phyloP scores from a whole-genome alignment of 2,113 vertebrate genomes.

The Indri indri region DNA sequence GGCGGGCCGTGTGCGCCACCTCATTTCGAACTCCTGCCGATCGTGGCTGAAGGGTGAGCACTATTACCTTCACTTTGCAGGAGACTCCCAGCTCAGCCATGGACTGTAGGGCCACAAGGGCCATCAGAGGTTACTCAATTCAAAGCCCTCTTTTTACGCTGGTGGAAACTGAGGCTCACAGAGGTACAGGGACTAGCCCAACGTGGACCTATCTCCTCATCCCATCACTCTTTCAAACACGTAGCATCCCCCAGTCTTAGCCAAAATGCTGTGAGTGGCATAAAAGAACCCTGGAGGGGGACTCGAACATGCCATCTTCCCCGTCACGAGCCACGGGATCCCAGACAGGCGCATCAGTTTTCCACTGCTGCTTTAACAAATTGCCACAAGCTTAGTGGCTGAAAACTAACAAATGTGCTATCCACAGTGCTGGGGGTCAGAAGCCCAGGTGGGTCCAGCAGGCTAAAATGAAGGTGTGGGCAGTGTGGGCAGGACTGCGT shows the following conservation, averaged over 20 bases:
- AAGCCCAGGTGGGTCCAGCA: neutral
- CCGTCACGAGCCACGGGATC: neutral
- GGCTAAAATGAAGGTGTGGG: neutral
- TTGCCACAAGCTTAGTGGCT: neutral
- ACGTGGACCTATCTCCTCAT: rapidly evolving
- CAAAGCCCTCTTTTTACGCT: neutral
- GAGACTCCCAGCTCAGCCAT: neutral
- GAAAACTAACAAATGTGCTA: neutral
- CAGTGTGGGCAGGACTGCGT: neutral
- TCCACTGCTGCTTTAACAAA: neutral
- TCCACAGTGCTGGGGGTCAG: neutral
- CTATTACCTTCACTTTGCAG: neutral
- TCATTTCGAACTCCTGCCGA: neutral
- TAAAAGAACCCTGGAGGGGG: neutral
- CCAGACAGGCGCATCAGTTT: neutral
- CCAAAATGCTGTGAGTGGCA: neutral
- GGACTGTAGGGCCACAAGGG: neutral
- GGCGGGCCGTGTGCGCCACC: rapidly evolving
- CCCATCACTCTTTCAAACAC: neutral
- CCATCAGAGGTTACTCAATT: neutral
- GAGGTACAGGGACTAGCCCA: neutral
- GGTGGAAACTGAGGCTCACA: neutral
- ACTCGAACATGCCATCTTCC: rapidly evolving
- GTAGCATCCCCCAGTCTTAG: neutral
- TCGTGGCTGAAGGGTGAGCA: neutral